Base-by-base conservation (phyloP, 2,797 vertebrate genomes). In the Betta splendens region DNA sequence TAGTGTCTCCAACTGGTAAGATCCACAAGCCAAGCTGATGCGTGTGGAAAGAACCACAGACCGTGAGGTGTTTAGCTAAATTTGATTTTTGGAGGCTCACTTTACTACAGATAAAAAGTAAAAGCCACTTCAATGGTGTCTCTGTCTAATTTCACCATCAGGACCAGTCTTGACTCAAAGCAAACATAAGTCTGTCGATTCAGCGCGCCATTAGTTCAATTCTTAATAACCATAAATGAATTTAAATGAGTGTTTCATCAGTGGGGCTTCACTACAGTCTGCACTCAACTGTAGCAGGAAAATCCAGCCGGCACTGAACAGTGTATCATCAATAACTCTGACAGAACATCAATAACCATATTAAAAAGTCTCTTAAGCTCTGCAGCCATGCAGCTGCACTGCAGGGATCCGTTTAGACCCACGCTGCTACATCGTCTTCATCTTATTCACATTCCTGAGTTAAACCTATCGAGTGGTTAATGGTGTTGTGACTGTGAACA, bases 261-360 rank as follows among this genome's bases (percentile, higher is more conserved):
- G 8, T 4, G 16, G 49, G 39, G 17, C 23, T 3, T 29, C 55
- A 40, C 11, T 45, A 1, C 13, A 22, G 10, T 31, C n/a, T 28
- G 32, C 17, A 55, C 17, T 29, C 53, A 29, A 42, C 21, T 46
- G 18, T 45, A 46, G 28, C n/a, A 12, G 31, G 32, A n/a, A 18
- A 37, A 46, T 23, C 38, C 15, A 60, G 37, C 13, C 36, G 13
- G 9, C 12, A 65, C 46, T 57, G 44, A 61, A 64, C 64, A 54
- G 10, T 22, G 18, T 43, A 29, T 51, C 52, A 45, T 60, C 38
- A 31, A 22, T 38, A 37, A 21, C 44, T 20, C 17, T 52, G 50
- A 71, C 26, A 59, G 25, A 28, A 53, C 29, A 49, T 64, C 61
- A 50, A 49, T 70, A 36, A 35, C 10, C 26, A 37, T 22, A 9